Percentiles rank a stretch among this genome's conserved stretches.
phyloP scores from a whole-genome alignment of 2,797 vertebrate genomes.

The Tolypeutes matacus region DNA sequence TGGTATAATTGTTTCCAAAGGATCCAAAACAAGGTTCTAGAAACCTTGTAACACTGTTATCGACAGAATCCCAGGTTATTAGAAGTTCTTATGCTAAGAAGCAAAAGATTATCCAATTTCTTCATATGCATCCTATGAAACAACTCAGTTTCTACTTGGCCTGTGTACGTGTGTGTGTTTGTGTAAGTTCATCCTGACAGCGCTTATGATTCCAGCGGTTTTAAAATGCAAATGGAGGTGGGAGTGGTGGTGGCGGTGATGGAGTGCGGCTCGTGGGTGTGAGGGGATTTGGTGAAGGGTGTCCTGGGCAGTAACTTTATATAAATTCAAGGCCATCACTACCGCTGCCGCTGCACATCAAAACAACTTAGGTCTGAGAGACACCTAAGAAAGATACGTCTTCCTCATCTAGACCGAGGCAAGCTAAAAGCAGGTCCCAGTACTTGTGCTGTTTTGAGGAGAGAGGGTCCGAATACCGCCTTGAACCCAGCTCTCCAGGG shows the following conservation, averaged over 20 bases:
- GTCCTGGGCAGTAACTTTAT: background rate
- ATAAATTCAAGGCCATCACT: slow-evolving; percentile 6
- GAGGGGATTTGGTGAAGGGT: background rate
- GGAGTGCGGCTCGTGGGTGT: background rate
- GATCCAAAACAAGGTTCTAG: slow-evolving; percentile 16
- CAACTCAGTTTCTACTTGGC: slow-evolving; percentile 39
- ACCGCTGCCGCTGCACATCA: background rate
- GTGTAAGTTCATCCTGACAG: background rate
- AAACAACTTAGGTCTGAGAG: background rate
- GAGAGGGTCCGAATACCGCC: background rate
- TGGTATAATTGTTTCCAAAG: slow-evolving; percentile 22
- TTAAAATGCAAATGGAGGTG: slow-evolving; percentile 55
- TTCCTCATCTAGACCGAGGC: background rate
- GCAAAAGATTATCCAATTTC: background rate
- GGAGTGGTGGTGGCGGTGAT: background rate
- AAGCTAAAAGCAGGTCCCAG: background rate
- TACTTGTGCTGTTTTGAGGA: background rate
- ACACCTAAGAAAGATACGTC: background rate
- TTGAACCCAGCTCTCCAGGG: background rate
- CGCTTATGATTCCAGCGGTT: slow-evolving; percentile 63
- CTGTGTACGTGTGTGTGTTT: background rate
- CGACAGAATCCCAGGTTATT: background rate
- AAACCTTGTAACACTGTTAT: background rate
- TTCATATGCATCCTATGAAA: slow-evolving; percentile 50
- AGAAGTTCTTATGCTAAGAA: background rate